Evolutionary conservation across 2,113 vertebrate genomes (phyloP).

Genomic region (Brachypodius melanocephalos): DNA sequence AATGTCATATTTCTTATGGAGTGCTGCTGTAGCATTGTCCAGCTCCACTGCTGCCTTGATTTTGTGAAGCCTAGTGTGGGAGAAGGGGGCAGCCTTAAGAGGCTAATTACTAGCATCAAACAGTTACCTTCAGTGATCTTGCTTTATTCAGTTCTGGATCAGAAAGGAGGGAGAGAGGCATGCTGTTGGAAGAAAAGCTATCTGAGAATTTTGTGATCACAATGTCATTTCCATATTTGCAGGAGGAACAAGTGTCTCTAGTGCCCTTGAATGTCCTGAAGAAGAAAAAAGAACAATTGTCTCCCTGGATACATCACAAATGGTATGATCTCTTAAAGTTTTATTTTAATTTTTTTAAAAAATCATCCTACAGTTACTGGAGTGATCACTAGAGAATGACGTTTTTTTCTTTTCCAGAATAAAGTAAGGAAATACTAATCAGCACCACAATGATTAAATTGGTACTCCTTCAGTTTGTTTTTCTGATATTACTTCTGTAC

Average conservation of each 20-base stretch:
- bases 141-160: background rate
- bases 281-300: slow-evolving; percentile 92
- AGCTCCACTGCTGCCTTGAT: background rate
- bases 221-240: slow-evolving; percentile 9
- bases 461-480: background rate
- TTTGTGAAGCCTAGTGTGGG: background rate
- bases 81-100: background rate
- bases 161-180: background rate
- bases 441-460: background rate
- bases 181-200: background rate
- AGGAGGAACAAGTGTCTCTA: slow-evolving; percentile 97
- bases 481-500: background rate
- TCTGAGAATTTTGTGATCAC: background rate
- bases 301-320: slow-evolving; percentile 97
- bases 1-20: background rate
- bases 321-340: slow-evolving; percentile 75
- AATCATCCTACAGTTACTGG: background rate
- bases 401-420: background rate
- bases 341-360: background rate
- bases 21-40: background rate
- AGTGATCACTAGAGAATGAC: background rate
- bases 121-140: background rate
- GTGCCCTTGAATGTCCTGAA: slow-evolving; percentile 89
- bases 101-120: background rate
- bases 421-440: background rate